Conservation (phyloP, 1,140 invertebrate species). For the Drosophila serrata region DNA sequence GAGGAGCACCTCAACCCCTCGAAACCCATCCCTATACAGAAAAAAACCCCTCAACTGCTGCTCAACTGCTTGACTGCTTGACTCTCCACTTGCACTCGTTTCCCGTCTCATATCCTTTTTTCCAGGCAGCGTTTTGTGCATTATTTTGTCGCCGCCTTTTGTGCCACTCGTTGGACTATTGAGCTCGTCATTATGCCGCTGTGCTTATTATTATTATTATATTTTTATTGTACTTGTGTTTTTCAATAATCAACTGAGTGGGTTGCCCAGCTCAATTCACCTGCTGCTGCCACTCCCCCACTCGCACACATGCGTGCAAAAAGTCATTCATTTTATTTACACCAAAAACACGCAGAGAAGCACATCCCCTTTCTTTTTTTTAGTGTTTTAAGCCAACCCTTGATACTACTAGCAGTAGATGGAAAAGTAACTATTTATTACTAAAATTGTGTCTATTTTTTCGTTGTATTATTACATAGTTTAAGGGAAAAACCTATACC, state of each 20-base stretch:
- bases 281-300: constrained; percentile 17
- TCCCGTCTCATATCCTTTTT: constrained; percentile 41
- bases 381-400: too few relatives aligned
- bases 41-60: background rate
- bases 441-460: too few relatives aligned
- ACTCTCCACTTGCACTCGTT: constrained; percentile 32
- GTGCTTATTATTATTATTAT: constrained; percentile 57
- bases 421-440: background rate
- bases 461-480: too few relatives aligned
- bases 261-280: constrained; percentile 20
- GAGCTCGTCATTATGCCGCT: constrained; percentile 61
- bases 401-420: background rate
- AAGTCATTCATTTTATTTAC: constrained; percentile 66
- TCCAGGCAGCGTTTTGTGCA: constrained; percentile 5
- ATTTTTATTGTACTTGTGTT: constrained; percentile 77
- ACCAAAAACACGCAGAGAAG: constrained; percentile 11
- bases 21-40: background rate
- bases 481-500: background rate
- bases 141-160: constrained; percentile 50
- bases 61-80: constrained; percentile 14
- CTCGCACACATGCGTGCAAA: constrained; percentile 70
- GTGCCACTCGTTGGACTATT: constrained; percentile 45
- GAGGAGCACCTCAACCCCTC: constrained; percentile 28
- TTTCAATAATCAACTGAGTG: constrained; percentile 78
- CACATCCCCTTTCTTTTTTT: too few relatives aligned